Evolutionary conservation across 92 coral and sea anemone genomes (phyloP).

Genomic region (Umimayanthus chanpuru): DNA sequence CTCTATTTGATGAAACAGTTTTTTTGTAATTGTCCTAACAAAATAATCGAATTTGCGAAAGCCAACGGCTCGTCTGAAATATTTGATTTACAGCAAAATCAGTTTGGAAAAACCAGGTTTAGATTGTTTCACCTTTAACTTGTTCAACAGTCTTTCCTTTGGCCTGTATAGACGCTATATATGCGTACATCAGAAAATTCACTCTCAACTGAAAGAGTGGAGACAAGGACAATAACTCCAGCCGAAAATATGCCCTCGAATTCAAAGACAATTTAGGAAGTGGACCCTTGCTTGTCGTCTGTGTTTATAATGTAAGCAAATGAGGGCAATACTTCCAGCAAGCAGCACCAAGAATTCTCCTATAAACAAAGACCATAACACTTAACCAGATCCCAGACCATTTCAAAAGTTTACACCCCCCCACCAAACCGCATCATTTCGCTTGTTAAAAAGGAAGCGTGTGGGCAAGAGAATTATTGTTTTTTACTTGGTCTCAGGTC

Average conservation of each 20-base stretch:
- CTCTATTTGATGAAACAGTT: not conserved
- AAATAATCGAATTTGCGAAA: slow-evolving; percentile 2
- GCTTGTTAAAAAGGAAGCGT: not conserved
- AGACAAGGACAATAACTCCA: no score
- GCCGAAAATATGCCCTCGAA: no score
- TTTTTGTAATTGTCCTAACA: not conserved
- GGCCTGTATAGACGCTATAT: not conserved
- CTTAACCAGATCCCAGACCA: no score
- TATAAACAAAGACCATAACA: no score
- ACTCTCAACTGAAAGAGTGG: no score
- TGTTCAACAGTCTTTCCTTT: no score
- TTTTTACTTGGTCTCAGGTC: not conserved
- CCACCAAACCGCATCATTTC: not conserved
- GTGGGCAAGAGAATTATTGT: not conserved
- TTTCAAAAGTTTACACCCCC: no score
- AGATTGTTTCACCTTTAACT: not conserved
- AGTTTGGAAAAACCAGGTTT: slow-evolving; percentile 3
- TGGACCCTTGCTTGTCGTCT: slow-evolving; percentile 10
- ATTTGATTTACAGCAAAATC: slow-evolving; percentile 2
- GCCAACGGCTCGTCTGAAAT: slow-evolving; percentile 11
- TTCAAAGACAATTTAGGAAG: not conserved
- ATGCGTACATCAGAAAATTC: not conserved
- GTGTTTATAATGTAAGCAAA: not conserved
- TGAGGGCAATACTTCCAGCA: not conserved
- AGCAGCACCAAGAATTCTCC: no score